A percentile compares a stretch with the other conserved stretches of the same genome.
These are phyloP conservation scores for Salvator merianae DNA, from an alignment of 2,113 vertebrate genomes.

Conservation along the genomic window DNA sequence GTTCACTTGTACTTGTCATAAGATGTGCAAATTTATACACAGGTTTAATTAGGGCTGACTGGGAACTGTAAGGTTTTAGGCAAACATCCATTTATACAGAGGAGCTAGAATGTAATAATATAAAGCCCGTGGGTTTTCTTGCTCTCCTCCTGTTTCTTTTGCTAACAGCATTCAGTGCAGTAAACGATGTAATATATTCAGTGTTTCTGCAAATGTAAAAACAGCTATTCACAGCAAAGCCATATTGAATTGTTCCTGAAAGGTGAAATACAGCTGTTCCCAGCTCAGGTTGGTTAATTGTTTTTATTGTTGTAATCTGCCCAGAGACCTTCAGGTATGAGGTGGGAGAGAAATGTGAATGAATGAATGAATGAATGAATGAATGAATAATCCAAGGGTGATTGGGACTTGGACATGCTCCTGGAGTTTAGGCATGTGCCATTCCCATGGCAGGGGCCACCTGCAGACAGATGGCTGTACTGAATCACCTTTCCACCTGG, in stretches of 20 bases:
- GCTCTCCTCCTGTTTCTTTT: background rate
- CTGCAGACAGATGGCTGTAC: too few relatives aligned
- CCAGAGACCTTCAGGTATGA: too few relatives aligned
- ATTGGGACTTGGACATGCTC: too few relatives aligned
- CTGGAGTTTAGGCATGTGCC: too few relatives aligned
- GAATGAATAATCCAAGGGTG: too few relatives aligned
- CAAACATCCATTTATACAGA: conserved; percentile 36
- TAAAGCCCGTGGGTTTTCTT: conserved; percentile 36
- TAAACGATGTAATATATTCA: background rate
- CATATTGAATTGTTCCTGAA: background rate
- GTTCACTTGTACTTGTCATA: conserved; percentile 21
- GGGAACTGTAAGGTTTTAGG: conserved; percentile 37
- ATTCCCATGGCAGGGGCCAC: too few relatives aligned
- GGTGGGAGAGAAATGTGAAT: too few relatives aligned
- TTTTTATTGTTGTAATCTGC: too few relatives aligned
- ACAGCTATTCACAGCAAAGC: conserved; percentile 7
- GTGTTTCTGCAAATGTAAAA: conserved; percentile 34
- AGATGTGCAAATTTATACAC: conserved; percentile 25
- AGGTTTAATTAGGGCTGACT: conserved; percentile 43
- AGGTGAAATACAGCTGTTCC: background rate
- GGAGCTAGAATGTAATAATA: conserved; percentile 39
- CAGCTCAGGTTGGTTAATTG: too few relatives aligned
- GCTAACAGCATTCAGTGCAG: conserved; percentile 10
- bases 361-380: too few relatives aligned
- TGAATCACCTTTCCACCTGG: too few relatives aligned